Evolutionary conservation across 2,113 vertebrate genomes (phyloP), one percentile per base, ranked within the genome.

Genomic region (Calyptommatus sinebrachiatus): DNA sequence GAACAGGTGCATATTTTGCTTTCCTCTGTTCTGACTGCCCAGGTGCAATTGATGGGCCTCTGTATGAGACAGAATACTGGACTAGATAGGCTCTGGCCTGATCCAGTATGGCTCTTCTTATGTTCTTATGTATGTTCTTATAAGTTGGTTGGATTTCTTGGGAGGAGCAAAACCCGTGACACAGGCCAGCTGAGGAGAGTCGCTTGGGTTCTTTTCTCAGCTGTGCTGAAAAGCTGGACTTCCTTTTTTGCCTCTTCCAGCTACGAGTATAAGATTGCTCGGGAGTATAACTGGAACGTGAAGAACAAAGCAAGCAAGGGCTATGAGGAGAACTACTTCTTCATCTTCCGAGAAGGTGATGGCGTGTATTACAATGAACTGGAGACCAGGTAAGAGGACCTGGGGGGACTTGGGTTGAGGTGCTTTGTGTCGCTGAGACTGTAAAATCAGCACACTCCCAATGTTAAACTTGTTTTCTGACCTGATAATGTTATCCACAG

Each of bases 261-360:
- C 53, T 99, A 99, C 1, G 97, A 99, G 76, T 99, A 99, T 85
- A 98, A 98, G 92, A 99, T 99, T 3, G 97, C 97, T 35, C 94
- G 97, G 45, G 97, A 99, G 85, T 99, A 99, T 90, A 98, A 98
- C 94, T 98, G 97, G 97, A 98, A 99, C 0, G 97, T 98, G 80
- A 99, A 99, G 91, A 99, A 99, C 94, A 99, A 99, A 87, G 97
- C 97, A 79, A 99, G 97, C 93, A 99, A 99, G 71, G 97, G 97
- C 76, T 99, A 99, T 0, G 97, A 99, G 78, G 97, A 99, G 90
- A 99, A 99, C 89, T 99, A 99, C 87, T 99, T 99, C 92, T 98
- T 99, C 83, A 99, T 99, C 91, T 98, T 99, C 89, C 94, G 97
- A 53, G 97, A 99, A 85, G 96, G 95, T 0, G 97, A 99, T 0